Percentiles rank a stretch among this genome's conserved stretches.
Evolutionary conservation across 2,113 vertebrate species (phyloP).

Genomic region (Gavia stellata): DNA sequence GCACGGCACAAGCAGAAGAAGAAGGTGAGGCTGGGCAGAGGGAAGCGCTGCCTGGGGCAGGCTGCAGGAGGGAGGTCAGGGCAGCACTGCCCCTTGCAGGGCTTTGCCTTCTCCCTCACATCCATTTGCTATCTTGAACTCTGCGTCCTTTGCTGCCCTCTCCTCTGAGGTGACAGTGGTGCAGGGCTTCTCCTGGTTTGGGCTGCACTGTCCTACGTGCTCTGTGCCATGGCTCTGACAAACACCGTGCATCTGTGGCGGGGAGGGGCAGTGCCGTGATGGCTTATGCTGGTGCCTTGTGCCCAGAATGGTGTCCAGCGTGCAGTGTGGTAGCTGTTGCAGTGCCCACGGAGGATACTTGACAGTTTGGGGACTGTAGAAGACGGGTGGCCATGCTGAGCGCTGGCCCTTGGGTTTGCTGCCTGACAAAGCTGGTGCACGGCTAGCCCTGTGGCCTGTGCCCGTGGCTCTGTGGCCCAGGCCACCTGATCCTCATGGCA

Average conservation of each 20-base stretch:
- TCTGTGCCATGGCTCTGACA: rapidly evolving
- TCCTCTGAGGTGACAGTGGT: rapidly evolving
- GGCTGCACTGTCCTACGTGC: neutral
- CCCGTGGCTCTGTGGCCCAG: rapidly evolving
- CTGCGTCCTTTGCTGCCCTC: neutral
- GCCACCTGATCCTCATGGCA: neutral
- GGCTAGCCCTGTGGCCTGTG: neutral
- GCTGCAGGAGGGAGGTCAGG: neutral
- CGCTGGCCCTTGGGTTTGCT: neutral
- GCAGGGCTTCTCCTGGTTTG: neutral
- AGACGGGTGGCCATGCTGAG: rapidly evolving
- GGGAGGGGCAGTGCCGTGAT: rapidly evolving
- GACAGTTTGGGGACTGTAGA: neutral
- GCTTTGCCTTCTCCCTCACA: neutral
- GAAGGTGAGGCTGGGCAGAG: conserved; percentile 79
- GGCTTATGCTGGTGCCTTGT: neutral
- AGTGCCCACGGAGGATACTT: rapidly evolving
- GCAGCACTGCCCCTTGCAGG: neutral
- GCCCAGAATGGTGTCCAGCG: neutral
- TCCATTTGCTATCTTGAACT: neutral
- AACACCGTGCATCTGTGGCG: rapidly evolving
- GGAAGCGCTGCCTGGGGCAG: neutral
- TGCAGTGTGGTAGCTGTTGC: neutral
- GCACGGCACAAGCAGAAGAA: conserved; percentile 99
- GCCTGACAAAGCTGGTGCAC: neutral